Evolutionary conservation across 2,113 vertebrate species (phyloP).

Genomic region (Siniperca knerii): DNA sequence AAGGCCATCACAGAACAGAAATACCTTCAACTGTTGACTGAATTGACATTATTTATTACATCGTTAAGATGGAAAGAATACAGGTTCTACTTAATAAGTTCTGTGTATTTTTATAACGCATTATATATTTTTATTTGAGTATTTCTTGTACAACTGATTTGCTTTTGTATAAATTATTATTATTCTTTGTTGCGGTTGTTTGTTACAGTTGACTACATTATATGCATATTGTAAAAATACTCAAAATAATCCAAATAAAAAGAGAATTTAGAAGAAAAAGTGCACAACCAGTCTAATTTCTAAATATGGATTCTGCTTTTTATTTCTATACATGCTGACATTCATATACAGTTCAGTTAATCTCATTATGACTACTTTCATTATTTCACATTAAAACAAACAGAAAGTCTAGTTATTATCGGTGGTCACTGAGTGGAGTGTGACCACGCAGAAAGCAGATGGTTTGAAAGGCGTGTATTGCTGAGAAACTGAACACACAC

Average conservation of each 20-base stretch:
- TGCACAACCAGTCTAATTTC: background rate
- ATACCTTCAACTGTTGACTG: background rate
- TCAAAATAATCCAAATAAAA: background rate
- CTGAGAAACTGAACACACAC: slow-evolving; percentile 51
- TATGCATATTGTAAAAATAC: background rate
- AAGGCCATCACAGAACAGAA: background rate
- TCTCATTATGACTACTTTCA: background rate
- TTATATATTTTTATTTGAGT: no score
- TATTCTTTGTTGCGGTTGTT: background rate
- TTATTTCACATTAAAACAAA: slow-evolving; percentile 36
- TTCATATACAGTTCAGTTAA: slow-evolving; percentile 36
- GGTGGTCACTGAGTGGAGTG: slow-evolving; percentile 38
- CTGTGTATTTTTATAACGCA: background rate
- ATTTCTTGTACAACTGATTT: background rate
- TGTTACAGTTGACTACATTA: background rate
- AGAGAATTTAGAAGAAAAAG: background rate
- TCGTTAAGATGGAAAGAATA: background rate
- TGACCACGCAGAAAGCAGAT: slow-evolving; percentile 42
- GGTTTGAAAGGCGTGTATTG: slow-evolving; percentile 38
- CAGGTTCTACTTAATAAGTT: background rate
- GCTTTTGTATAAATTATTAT: background rate
- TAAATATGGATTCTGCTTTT: slow-evolving; percentile 39
- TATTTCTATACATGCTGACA: slow-evolving; percentile 58
- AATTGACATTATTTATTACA: slow-evolving; percentile 1
- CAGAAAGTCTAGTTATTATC: slow-evolving; percentile 7